Conservation (phyloP, 2,888 invertebrate species). For the Caenorhabditis sp. region DNA sequence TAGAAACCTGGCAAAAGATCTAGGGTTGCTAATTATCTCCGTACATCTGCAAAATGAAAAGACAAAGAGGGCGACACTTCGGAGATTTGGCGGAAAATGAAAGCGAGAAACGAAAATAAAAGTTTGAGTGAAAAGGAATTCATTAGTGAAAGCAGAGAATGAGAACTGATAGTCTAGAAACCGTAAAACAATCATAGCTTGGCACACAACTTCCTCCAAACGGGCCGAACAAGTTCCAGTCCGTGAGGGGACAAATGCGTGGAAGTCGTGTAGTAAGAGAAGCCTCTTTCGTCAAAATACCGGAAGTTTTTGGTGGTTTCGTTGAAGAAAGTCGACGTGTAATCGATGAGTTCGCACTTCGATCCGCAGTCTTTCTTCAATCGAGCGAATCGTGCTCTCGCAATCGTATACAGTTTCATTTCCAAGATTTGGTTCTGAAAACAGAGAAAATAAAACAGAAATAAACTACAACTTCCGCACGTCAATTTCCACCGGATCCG, state of each 20-base stretch:
- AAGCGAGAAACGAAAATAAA: slow-evolving; percentile 7
- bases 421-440: slow-evolving; percentile 7
- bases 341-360: slow-evolving; percentile 40
- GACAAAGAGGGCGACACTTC: background rate
- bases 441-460: no score
- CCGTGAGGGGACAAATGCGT: slow-evolving; percentile 38
- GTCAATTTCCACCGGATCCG: slow-evolving; percentile 32
- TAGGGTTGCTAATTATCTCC: no score
- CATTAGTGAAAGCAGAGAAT: background rate
- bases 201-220: slow-evolving; percentile 43
- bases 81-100: background rate
- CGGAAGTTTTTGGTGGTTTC: slow-evolving; percentile 31
- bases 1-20: no score
- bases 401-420: slow-evolving; percentile 5
- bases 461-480: no score
- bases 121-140: no score
- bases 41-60: background rate
- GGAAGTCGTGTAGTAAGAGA: slow-evolving; percentile 21
- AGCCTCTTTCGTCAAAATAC: slow-evolving; percentile 43
- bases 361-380: slow-evolving; percentile 24
- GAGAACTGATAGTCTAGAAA: background rate
- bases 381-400: slow-evolving; percentile 16
- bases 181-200: slow-evolving; percentile 12
- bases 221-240: slow-evolving; percentile 33
- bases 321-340: slow-evolving; percentile 30